Percentiles rank a stretch among this genome's conserved stretches.
Conservation (phyloP, 2,797 vertebrate species). For the Chelonia mydas region DNA sequence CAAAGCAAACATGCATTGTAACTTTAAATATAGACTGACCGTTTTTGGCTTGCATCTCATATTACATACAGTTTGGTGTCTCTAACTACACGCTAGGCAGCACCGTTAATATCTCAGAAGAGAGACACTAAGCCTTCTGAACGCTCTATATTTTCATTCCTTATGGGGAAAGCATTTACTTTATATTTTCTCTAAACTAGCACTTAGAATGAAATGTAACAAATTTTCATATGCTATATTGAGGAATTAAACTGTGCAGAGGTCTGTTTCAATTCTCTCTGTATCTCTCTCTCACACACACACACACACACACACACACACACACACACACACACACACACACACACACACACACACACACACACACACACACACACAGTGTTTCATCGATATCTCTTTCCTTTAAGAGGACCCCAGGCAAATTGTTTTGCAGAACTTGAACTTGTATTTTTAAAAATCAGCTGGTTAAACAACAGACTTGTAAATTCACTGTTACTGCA, state of each 20-base stretch:
- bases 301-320: not conserved
- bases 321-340: not conserved
- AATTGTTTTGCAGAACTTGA: accelerated
- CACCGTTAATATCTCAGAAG: constrained; percentile 48
- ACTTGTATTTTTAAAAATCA: not conserved
- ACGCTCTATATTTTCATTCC: constrained; percentile 48
- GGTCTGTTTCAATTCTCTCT: not conserved
- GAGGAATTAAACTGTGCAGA: constrained; percentile 17
- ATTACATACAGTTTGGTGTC: constrained; percentile 65
- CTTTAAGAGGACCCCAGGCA: not conserved
- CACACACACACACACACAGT: not conserved
- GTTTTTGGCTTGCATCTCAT: constrained; percentile 64
- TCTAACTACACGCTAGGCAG: constrained; percentile 42
- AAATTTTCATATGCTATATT: not conserved
- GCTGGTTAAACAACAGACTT: not conserved
- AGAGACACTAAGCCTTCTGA: not conserved
- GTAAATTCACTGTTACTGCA: constrained; percentile 28
- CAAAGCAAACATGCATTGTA: constrained; percentile 58
- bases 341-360: constrained; percentile 3
- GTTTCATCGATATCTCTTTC: constrained; percentile 19
- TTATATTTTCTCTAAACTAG: constrained; percentile 40
- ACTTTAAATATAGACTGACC: constrained; percentile 77
- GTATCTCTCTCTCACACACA: not conserved
- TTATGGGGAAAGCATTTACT: constrained; percentile 14
- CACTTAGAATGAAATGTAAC: not conserved